phyloP scores from a whole-genome alignment of 2,113 vertebrate species.

The Amphiprion ocellaris region DNA sequence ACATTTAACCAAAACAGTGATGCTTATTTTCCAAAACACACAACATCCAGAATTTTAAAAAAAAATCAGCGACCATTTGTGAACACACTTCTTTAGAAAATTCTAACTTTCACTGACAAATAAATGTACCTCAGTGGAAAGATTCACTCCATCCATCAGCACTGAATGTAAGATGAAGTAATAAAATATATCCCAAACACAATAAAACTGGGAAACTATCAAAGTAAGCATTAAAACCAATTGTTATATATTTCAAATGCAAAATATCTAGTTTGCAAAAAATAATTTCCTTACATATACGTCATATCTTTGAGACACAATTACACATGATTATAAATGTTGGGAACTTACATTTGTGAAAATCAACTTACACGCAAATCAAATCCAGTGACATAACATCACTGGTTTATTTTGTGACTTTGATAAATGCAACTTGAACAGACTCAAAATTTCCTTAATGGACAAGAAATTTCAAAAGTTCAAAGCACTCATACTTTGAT shows the following conservation, averaged over 20 bases:
- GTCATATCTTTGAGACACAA: neutral
- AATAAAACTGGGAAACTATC: neutral
- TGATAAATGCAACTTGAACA: neutral
- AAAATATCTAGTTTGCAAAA: neutral
- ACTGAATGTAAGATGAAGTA: neutral
- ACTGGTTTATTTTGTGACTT: neutral
- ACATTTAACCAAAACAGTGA: too few relatives aligned
- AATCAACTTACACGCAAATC: neutral
- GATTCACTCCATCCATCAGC: neutral
- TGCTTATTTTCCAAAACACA: too few relatives aligned
- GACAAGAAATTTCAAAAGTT: neutral
- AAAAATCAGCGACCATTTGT: neutral
- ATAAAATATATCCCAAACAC: neutral
- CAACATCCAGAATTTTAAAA: too few relatives aligned
- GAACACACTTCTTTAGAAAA: neutral
- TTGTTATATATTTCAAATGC: too few relatives aligned
- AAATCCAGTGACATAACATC: neutral
- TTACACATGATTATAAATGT: neutral
- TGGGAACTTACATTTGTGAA: neutral
- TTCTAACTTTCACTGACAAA: neutral
- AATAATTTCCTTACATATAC: neutral
- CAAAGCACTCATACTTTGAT: conserved; percentile 13
- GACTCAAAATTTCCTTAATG: neutral
- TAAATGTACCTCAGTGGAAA: neutral
- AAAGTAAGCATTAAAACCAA: too few relatives aligned